A percentile compares a stretch with the other conserved stretches of the same genome.
Conservation (phyloP, 2,113 vertebrate genomes). For the Hydropotes inermis region DNA sequence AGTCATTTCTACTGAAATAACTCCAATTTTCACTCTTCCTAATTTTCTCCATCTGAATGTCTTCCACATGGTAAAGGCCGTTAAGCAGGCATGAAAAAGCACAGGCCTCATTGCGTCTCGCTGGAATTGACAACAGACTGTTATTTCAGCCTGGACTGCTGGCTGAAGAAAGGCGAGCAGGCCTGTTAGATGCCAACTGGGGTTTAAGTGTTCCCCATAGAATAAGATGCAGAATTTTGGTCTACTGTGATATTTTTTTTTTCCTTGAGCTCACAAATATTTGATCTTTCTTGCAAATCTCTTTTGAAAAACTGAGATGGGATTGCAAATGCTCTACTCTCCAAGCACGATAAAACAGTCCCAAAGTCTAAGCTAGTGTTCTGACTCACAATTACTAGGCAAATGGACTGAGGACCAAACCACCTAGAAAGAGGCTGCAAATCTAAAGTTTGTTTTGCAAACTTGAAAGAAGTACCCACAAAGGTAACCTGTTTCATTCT, state of each 20-base stretch:
- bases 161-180: constrained; percentile 57
- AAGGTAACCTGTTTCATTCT: neutral
- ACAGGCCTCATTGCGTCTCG: constrained; percentile 79
- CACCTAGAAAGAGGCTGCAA: neutral
- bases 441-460: neutral
- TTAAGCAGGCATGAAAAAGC: constrained; percentile 58
- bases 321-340: neutral
- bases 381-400: neutral
- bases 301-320: constrained; percentile 13
- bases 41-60: constrained; percentile 35
- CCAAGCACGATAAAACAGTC: neutral
- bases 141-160: constrained; percentile 71
- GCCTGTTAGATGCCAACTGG: constrained; percentile 59
- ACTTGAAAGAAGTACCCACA: neutral
- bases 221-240: constrained; percentile 41
- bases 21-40: neutral
- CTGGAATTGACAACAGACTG: constrained; percentile 73
- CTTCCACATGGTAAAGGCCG: constrained; percentile 55
- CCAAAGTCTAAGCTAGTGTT: neutral
- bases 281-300: neutral
- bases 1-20: neutral
- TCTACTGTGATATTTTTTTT: neutral
- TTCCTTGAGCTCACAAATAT: neutral
- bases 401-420: neutral
- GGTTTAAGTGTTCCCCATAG: constrained; percentile 64